A percentile compares a stretch with the other conserved stretches of the same genome.
Conservation (phyloP, 2,888 invertebrate genomes). For the Psylliodes chrysocephalus region DNA sequence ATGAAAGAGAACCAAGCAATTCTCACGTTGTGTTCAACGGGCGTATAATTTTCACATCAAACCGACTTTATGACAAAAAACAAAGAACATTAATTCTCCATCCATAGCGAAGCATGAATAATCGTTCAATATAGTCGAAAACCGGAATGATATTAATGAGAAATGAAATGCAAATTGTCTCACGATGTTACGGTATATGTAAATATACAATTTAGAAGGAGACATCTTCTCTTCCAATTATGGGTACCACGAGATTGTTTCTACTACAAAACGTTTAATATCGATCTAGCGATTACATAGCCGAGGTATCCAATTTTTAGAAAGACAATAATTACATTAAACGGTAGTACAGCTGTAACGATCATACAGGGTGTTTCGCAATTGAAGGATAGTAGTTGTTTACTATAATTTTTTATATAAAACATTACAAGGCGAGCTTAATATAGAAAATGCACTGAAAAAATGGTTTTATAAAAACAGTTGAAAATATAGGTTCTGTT, state of each 20-base stretch:
- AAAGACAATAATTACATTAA: not conserved
- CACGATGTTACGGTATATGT: constrained; percentile 52
- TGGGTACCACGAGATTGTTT: constrained; percentile 38
- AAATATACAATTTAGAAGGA: constrained; percentile 52
- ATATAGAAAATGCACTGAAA: too few relatives aligned
- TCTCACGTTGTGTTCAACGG: constrained; percentile 10
- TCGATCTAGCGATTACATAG: not conserved
- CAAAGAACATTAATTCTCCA: constrained; percentile 17
- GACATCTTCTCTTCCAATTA: constrained; percentile 49
- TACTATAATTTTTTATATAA: too few relatives aligned
- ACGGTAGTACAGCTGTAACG: too few relatives aligned
- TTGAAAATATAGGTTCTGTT: too few relatives aligned
- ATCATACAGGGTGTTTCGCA: too few relatives aligned
- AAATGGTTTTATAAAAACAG: too few relatives aligned
- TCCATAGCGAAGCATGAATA: constrained; percentile 18
- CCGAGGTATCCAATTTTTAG: not conserved
- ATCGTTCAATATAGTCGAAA: constrained; percentile 21
- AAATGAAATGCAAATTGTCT: constrained; percentile 54
- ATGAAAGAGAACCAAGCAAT: constrained; percentile 1
- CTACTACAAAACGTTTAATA: not conserved
- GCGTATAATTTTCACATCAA: constrained; percentile 20
- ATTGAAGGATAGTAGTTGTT: too few relatives aligned
- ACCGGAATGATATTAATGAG: constrained; percentile 38
- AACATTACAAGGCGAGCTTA: too few relatives aligned
- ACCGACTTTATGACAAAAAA: constrained; percentile 17